phyloP scores from a whole-genome alignment of 2,888 invertebrate species.

The Pachymerium ferrugineum region DNA sequence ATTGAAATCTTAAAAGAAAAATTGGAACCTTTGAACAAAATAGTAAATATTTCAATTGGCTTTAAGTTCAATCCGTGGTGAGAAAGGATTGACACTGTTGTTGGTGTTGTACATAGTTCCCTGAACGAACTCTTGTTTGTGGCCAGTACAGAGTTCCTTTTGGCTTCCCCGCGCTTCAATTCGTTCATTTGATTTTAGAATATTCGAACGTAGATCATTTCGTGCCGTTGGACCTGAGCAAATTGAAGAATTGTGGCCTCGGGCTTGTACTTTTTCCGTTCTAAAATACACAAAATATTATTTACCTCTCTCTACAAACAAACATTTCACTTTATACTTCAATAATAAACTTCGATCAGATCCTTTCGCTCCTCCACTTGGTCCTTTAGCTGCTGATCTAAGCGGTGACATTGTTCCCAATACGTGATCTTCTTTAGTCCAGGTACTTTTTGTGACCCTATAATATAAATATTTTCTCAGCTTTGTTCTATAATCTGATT shows the following conservation, averaged over 20 bases:
- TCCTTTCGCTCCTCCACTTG: conserved; percentile 16
- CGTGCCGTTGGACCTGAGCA: not conserved
- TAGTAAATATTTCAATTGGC: not conserved
- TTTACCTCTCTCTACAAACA: not conserved
- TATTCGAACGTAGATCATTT: not conserved
- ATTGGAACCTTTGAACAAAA: too few species aligned
- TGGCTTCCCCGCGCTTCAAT: not conserved
- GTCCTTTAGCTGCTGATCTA: conserved; percentile 20
- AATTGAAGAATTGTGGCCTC: conserved; percentile 5
- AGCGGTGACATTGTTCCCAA: conserved; percentile 2
- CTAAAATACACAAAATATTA: too few species aligned
- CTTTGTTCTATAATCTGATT: not conserved
- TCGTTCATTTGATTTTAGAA: not conserved
- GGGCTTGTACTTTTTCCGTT: not conserved
- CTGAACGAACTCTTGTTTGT: not conserved
- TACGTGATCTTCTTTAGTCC: conserved; percentile 32
- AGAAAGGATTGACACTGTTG: not conserved
- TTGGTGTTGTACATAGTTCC: conserved; percentile 28
- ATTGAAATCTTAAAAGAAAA: too few species aligned
- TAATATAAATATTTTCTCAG: not conserved
- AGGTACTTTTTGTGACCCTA: conserved; percentile 32
- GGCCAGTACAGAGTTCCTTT: conserved; percentile 2
- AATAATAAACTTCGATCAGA: not conserved
- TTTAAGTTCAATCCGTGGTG: not conserved
- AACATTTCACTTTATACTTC: not conserved